These are phyloP conservation scores for Rhineura floridana DNA, from an alignment of 2,113 vertebrate genomes.

Conservation along the genomic window DNA sequence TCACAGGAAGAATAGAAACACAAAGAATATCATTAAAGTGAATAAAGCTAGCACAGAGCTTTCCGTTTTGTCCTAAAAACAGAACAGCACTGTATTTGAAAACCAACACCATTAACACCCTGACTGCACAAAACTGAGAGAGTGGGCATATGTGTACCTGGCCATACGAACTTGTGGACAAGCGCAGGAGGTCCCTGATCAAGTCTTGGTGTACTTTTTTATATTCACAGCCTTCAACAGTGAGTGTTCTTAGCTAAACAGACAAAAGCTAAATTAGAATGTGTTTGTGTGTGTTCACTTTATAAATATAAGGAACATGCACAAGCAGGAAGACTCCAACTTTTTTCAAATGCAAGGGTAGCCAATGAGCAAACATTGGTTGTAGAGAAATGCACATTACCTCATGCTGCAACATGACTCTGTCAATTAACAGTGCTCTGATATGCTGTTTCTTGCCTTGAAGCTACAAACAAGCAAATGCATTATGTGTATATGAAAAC, in stretches of 20 bases:
- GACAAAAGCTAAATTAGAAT: slow-evolving; percentile 40
- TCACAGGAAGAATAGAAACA: background rate
- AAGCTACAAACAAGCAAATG: slow-evolving; percentile 78
- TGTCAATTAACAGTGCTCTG: slow-evolving; percentile 92
- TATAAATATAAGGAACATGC: background rate
- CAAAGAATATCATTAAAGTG: background rate
- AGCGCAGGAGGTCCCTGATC: slow-evolving; percentile 90
- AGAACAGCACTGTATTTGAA: background rate
- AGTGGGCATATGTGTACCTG: slow-evolving; percentile 77
- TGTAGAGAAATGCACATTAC: slow-evolving; percentile 69
- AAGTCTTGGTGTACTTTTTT: slow-evolving; percentile 90
- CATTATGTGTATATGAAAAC: background rate
- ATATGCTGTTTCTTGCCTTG: slow-evolving; percentile 96
- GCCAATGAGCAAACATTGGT: background rate
- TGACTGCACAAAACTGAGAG: background rate
- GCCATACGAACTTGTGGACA: slow-evolving; percentile 96
- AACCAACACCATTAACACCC: background rate
- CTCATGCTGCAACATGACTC: slow-evolving; percentile 98
- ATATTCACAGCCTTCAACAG: slow-evolving; percentile 93
- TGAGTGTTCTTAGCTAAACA: slow-evolving; percentile 88
- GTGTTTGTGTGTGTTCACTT: slow-evolving; percentile 3
- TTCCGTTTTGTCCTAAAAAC: background rate
- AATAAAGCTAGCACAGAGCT: background rate
- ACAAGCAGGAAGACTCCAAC: background rate
- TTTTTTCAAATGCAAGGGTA: background rate